Evolutionary conservation across 1,140 invertebrate species (phyloP).

Genomic region (Pemphigus obesinymphae): DNA sequence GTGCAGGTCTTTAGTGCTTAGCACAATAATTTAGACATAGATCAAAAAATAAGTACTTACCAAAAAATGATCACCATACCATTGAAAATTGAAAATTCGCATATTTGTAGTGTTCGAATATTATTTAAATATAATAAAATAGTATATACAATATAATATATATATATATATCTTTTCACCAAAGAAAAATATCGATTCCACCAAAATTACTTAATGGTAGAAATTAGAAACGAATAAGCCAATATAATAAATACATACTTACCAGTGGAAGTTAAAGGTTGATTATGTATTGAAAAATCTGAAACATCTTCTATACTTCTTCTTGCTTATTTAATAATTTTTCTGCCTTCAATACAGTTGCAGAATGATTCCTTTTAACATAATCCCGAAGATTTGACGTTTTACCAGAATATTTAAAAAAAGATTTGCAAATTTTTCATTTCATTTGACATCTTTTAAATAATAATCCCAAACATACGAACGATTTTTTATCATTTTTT

Average conservation of each 20-base stretch:
- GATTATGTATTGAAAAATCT: background rate
- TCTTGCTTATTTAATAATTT: background rate
- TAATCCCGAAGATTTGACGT: background rate
- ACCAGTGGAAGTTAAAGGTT: background rate
- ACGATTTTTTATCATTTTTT: background rate
- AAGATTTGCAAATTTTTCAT: background rate
- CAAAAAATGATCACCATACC: too few relatives aligned
- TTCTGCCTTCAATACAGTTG: background rate
- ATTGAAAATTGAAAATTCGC: too few relatives aligned
- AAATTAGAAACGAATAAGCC: background rate
- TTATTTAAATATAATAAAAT: too few relatives aligned
- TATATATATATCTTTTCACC: too few relatives aligned
- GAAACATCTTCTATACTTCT: background rate
- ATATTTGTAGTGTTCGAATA: too few relatives aligned
- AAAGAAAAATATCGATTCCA: too few relatives aligned
- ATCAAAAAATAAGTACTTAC: too few relatives aligned
- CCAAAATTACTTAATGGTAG: too few relatives aligned
- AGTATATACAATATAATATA: too few relatives aligned
- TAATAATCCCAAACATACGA: background rate
- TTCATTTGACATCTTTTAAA: background rate
- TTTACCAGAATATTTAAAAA: background rate
- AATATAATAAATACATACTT: background rate
- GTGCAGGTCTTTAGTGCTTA: too few relatives aligned
- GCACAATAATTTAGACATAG: too few relatives aligned
- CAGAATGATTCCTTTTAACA: background rate